Evolutionary conservation across 2,113 vertebrate genomes (phyloP), one percentile per base, ranked within the genome.

Genomic region (Podarcis raffonei): DNA sequence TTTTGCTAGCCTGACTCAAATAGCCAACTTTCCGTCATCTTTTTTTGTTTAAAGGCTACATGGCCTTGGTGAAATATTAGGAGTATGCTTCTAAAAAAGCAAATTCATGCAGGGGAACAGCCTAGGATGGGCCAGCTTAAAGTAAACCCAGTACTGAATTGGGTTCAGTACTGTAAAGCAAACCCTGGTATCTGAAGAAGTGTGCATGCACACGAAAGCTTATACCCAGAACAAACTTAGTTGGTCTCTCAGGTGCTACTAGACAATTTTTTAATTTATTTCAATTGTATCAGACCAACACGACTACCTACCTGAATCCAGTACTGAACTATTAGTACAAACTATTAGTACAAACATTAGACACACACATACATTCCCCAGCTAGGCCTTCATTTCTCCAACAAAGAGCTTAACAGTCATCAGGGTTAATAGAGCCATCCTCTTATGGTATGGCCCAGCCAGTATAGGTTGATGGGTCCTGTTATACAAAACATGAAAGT

Each of bases 71-170:
- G 22, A 18, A 35, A 13, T 66, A 42, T 12, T 35, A 39, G 48
- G 27, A 82, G 35, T 68, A 77, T 27, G 22, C 20, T 77, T 66
- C 39, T 12, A 48, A 84, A 78, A 84, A 23, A 84, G 32, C 39
- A 42, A 83, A 78, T 30, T 37, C 7, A 27, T n/a, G 25, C 35
- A 62, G 18, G 18, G 23, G 6, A 2, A 53, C 32, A 83, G 25
- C 39, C 80, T 5, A 81, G 79, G 91, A 84, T 79, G 23, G 66
- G 77, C 5, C 20, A 87, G 62, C 86, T 88, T 32, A 9, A 15
- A 90, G 75, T 39, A 83, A 5, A 88, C 93, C 94, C 91, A 94
- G 11, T 2, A 59, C 88, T 92, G 86, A 35, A 91, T 88, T 89
- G 88, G 72, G 83, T 84, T 87, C 92, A 92, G 16, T 32, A 72